Conservation (phyloP, 1,140 invertebrate genomes). For the Nomia melanderi region DNA sequence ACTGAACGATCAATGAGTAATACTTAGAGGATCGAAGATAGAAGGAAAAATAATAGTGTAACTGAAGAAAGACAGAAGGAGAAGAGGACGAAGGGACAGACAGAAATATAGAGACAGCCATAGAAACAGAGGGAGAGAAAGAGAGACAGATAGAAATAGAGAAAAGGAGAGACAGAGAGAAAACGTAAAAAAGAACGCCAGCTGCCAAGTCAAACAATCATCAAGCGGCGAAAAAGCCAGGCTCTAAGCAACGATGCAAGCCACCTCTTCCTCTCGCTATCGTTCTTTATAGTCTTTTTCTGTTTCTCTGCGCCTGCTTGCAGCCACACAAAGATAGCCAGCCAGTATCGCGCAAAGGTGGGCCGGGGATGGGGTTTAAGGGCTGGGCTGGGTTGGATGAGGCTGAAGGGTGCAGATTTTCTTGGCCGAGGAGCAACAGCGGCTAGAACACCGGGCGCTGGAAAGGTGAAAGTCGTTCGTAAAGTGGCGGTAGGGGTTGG, state of each 20-base stretch:
- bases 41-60: not conserved
- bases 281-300: slow-evolving; percentile 23
- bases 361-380: too few relatives aligned
- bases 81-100: not conserved
- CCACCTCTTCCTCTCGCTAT: slow-evolving; percentile 44
- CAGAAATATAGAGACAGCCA: slow-evolving; percentile 26
- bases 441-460: slow-evolving; percentile 56
- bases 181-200: slow-evolving; percentile 53
- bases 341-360: slow-evolving; percentile 42
- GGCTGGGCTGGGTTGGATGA: too few relatives aligned
- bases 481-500: slow-evolving; percentile 57
- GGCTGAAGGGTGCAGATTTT: slow-evolving; percentile 51
- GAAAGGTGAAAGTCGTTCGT: slow-evolving; percentile 58
- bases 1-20: too few relatives aligned
- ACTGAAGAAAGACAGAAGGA: not conserved
- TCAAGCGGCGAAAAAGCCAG: slow-evolving; percentile 59
- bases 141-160: slow-evolving; percentile 26
- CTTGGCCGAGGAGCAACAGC: slow-evolving; percentile 42
- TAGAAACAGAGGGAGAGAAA: slow-evolving; percentile 31
- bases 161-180: slow-evolving; percentile 34
- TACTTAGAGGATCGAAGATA: too few relatives aligned
- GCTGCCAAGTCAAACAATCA: slow-evolving; percentile 54
- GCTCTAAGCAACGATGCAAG: slow-evolving; percentile 47
- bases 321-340: slow-evolving; percentile 57
- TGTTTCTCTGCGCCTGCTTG: slow-evolving; percentile 40